phyloP scores from a whole-genome alignment of 2,888 invertebrate genomes.

The Globia sparganii region DNA sequence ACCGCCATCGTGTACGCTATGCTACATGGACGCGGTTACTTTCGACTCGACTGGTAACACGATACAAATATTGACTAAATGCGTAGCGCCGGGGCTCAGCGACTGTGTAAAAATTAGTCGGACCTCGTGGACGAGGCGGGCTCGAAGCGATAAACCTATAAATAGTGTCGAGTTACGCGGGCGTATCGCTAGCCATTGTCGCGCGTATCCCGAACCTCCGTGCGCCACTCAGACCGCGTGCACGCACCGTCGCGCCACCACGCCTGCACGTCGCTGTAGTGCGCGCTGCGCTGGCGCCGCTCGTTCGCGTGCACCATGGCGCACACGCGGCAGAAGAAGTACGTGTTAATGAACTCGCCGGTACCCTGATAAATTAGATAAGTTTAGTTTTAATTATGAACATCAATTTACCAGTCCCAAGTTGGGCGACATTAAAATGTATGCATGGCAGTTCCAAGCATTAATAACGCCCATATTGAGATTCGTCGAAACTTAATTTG shows the following conservation, averaged over 20 bases:
- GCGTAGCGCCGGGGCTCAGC: constrained; percentile 36
- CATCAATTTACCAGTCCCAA: neutral
- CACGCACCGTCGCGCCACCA: constrained; percentile 97
- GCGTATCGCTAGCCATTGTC: constrained; percentile 68
- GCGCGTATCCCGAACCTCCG: constrained; percentile 63
- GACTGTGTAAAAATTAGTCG: constrained; percentile 43
- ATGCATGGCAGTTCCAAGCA: neutral
- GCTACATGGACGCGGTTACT: constrained; percentile 64
- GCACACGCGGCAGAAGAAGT: constrained; percentile 97
- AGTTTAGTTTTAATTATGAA: neutral
- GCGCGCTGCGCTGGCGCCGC: constrained; percentile 84
- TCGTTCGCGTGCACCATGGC: constrained; percentile 94
- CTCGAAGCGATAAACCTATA: constrained; percentile 56
- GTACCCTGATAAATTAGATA: constrained; percentile 91
- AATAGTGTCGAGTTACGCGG: constrained; percentile 33
- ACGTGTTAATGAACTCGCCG: constrained; percentile 98
- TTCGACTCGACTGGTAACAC: constrained; percentile 53
- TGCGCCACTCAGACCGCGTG: constrained; percentile 90
- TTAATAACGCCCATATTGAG: neutral
- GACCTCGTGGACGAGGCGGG: constrained; percentile 37
- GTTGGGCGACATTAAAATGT: neutral
- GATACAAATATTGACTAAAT: constrained; percentile 51
- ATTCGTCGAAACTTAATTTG: neutral
- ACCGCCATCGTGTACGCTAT: constrained; percentile 43
- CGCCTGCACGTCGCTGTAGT: constrained; percentile 95